Base-by-base conservation (phyloP, 2,888 invertebrate genomes). In the Eupithecia vulgata region DNA sequence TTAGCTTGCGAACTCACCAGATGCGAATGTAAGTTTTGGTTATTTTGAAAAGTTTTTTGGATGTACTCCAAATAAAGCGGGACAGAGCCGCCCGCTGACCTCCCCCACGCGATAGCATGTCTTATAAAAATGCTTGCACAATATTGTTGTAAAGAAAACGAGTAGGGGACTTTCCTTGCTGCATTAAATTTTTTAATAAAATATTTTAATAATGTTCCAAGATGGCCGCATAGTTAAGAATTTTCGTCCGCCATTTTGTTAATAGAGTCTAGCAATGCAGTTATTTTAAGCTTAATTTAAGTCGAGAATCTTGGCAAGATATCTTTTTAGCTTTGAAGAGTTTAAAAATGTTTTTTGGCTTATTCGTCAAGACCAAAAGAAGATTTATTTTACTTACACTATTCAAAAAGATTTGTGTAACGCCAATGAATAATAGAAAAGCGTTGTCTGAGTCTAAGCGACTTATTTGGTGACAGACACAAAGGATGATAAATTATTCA, bases 1-100 rank as follows among this genome's bases (percentile, higher is more conserved):
- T 91, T 91, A 90, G 87, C 82, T 84, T 78, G 83, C 79, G 75
- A 88, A 89, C 84, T 89, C 83, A 65, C 81, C 83, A 84, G 84
- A 86, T 85, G 85, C 75, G 84, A 80, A 82, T 85, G 84, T 87
- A 89, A 91, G 86, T 90, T 90, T 82, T 84, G 87, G 87, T 87
- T 89, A 88, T 87, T 86, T 87, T 83, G 78, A 79, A 83, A 89
- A 90, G 82, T 88, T 91, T 90, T 90, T 89, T 91, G 89, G 90
- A 89, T 86, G 81, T 80, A 85, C 70, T 87, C 89, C 90, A 90
- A 90, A 88, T 87, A 88, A 84, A 87, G 75, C 80, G 81, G 76
- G 75, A 81, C 83, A 80, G 80, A 80, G 80, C 77, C 73, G 57
- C 62, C 67, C 72, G 66, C 69, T 37, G 42, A 74, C 68, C 64